Evolutionary conservation across 2,888 invertebrate species (phyloP).

Genomic region (Hedychridium roseum): DNA sequence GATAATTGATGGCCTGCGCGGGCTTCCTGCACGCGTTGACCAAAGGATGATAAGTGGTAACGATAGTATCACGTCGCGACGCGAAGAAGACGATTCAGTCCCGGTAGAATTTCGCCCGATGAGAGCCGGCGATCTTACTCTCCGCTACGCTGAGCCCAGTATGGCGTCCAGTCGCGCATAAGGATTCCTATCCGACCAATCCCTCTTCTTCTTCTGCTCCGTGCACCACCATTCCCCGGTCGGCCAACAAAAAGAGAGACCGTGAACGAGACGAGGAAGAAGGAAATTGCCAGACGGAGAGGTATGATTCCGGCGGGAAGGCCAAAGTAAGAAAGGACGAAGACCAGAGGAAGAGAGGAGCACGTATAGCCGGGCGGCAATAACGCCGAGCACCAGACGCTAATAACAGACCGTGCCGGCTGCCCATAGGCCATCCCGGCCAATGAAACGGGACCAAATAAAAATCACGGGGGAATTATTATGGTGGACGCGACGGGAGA

Average conservation of each 20-base stretch:
- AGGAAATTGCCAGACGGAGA: conserved; percentile 10
- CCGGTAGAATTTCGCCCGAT: too few relatives aligned
- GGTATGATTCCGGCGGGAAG: conserved; percentile 12
- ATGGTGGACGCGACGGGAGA: conserved; percentile 56
- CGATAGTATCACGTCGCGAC: too few relatives aligned
- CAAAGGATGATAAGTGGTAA: too few relatives aligned
- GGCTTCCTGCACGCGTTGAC: too few relatives aligned
- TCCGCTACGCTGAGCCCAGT: conserved; percentile 27
- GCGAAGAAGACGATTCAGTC: too few relatives aligned
- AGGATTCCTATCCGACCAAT: conserved; percentile 54
- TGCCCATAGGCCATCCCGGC: conserved; percentile 62
- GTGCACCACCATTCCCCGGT: conserved; percentile 42
- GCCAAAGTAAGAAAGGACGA: conserved; percentile 36
- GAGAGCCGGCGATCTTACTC: too few relatives aligned
- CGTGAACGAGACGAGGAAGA: conserved; percentile 7
- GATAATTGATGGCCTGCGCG: too few relatives aligned
- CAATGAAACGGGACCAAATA: conserved; percentile 62
- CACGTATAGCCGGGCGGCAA: conserved; percentile 58
- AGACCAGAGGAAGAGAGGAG: conserved; percentile 40
- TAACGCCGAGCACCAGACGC: conserved; percentile 64
- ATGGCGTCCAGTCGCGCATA: conserved; percentile 47
- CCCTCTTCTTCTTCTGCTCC: conserved; percentile 44
- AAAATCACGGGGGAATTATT: conserved; percentile 62
- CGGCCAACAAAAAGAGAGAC: conserved; percentile 27
- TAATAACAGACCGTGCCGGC: conserved; percentile 63